Percentiles rank a stretch among this genome's conserved stretches.
phyloP scores from a whole-genome alignment of 64 coral and sea anemone species.

The Platygyra sinensis region DNA sequence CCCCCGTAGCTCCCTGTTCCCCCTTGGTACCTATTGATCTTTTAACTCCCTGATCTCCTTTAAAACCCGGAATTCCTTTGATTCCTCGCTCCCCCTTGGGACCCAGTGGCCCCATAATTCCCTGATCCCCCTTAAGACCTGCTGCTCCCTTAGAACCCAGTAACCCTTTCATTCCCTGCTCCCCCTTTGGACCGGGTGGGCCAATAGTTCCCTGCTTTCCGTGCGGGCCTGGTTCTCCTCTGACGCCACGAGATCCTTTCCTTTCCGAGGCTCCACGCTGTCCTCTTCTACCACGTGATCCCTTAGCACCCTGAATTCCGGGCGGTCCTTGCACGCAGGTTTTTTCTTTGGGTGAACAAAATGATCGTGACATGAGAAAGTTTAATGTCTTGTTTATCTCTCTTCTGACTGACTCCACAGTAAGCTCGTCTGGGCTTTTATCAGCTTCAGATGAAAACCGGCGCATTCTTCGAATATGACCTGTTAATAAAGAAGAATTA shows the following conservation, averaged over 20 bases:
- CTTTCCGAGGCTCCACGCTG: background rate
- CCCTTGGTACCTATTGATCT: too few species aligned
- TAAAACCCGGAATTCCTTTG: background rate
- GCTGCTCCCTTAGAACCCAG: too few species aligned
- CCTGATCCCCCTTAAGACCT: background rate
- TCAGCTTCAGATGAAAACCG: background rate
- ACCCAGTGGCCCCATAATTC: background rate
- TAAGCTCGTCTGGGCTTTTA: background rate
- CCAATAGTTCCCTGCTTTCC: conserved; percentile 5
- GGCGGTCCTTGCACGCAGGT: conserved; percentile 30
- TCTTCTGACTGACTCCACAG: background rate
- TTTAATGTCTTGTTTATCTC: conserved; percentile 38
- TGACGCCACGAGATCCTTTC: conserved; percentile 9
- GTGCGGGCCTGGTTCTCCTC: conserved; percentile 11
- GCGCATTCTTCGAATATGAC: background rate
- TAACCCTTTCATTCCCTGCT: too few species aligned
- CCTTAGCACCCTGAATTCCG: conserved; percentile 44
- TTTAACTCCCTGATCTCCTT: background rate
- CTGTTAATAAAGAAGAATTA: background rate
- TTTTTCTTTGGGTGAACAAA: background rate
- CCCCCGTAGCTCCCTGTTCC: too few species aligned
- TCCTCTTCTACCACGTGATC: conserved; percentile 33
- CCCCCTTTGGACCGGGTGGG: too few species aligned
- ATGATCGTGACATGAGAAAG: background rate
- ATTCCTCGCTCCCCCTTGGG: background rate